Percentiles rank a stretch among this genome's conserved stretches.
Conservation (phyloP, 2,888 invertebrate genomes). For the Yponomeuta malinellus region DNA sequence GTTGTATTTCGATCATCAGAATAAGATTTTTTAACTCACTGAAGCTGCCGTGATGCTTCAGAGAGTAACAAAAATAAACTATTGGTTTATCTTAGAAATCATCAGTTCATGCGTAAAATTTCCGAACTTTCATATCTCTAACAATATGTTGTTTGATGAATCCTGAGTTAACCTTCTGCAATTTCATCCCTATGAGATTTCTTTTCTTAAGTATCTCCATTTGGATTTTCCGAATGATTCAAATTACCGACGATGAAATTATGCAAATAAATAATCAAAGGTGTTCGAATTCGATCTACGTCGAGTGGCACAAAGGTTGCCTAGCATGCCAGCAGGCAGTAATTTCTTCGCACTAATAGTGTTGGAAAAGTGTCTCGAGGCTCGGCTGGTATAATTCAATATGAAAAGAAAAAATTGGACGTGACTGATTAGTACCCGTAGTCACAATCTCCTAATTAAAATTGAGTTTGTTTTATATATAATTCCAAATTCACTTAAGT, state of each 20-base stretch:
- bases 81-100: too few species aligned
- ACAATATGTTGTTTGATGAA: too few species aligned
- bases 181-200: slow-evolving; percentile 36
- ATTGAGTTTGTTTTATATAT: too few species aligned
- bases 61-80: too few species aligned
- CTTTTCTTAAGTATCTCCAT: slow-evolving; percentile 48
- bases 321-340: neutral
- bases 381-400: too few species aligned
- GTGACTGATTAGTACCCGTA: neutral
- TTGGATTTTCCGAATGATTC: slow-evolving; percentile 41
- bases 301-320: too few species aligned
- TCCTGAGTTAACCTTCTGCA: too few species aligned
- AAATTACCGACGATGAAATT: neutral
- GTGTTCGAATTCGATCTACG: neutral
- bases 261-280: neutral
- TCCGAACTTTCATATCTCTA: too few species aligned
- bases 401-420: neutral
- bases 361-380: neutral
- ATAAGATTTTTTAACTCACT: neutral
- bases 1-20: too few species aligned
- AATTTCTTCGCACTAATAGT: neutral
- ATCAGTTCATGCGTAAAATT: too few species aligned
- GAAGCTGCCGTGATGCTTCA: neutral
- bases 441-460: too few species aligned
- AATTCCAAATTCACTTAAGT: too few species aligned